Evolutionary conservation across 2,888 invertebrate genomes (phyloP).

Genomic region (Serripes groenlandicus): DNA sequence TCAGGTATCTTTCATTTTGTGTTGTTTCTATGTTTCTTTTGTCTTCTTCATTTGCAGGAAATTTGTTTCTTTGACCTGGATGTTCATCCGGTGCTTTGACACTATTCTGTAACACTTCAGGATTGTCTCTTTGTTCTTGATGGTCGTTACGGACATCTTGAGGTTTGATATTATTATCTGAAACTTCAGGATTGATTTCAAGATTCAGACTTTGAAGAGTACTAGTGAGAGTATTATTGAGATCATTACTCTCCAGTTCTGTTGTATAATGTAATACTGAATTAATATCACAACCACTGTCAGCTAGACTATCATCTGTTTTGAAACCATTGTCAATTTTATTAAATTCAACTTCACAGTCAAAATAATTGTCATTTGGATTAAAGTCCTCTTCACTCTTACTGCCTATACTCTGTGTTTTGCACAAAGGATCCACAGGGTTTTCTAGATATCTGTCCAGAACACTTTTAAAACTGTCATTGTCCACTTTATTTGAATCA

Average conservation of each 20-base stretch:
- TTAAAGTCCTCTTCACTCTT: no score
- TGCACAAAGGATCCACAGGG: neutral
- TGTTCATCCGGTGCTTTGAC: no score
- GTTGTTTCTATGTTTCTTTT: neutral
- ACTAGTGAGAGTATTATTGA: neutral
- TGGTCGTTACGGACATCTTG: no score
- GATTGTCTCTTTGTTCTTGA: neutral
- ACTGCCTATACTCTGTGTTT: neutral
- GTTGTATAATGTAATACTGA: neutral
- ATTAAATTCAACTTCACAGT: neutral
- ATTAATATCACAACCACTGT: conserved; percentile 7
- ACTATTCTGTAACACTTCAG: neutral
- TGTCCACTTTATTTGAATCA: neutral
- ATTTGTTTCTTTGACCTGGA: no score
- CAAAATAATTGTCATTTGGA: no score
- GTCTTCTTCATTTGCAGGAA: neutral
- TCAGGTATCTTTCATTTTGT: neutral
- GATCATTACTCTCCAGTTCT: neutral
- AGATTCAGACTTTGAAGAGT: neutral
- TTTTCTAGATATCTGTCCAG: neutral
- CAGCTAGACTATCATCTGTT: neutral
- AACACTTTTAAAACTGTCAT: neutral
- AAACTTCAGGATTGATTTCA: conserved; percentile 1
- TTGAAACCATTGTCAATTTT: neutral
- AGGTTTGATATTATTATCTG: neutral